Conservation (phyloP, 2,888 invertebrate genomes). For the Cephonodes hylas region DNA sequence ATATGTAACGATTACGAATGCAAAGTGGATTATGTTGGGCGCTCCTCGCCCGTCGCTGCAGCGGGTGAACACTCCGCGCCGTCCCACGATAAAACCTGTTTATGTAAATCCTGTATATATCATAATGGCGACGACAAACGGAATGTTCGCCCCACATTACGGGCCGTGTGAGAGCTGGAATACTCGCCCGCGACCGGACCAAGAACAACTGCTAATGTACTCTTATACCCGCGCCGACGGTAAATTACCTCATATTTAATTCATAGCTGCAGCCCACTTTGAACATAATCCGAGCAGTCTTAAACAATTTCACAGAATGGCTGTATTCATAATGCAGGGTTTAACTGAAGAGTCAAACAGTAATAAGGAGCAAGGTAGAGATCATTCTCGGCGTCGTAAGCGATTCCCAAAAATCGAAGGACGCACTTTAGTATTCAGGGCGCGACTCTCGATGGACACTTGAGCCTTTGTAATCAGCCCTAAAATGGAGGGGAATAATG, state of each 20-base stretch:
- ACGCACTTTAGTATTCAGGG: slow-evolving; percentile 9
- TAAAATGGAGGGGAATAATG: not conserved
- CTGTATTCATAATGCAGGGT: not conserved
- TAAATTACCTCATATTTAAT: too few relatives aligned
- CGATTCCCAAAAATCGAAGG: slow-evolving; percentile 10
- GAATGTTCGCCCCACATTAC: not conserved
- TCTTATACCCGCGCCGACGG: not conserved
- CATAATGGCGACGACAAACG: not conserved
- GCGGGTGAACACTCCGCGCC: not conserved
- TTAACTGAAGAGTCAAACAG: not conserved
- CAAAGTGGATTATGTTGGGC: not conserved
- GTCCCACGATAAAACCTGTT: not conserved
- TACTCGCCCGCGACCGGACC: not conserved
- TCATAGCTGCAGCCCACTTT: not conserved
- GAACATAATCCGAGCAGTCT: not conserved
- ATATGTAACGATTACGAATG: slow-evolving; percentile 3
- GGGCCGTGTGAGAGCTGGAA: not conserved
- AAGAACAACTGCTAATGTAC: not conserved
- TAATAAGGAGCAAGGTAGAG: slow-evolving; percentile 6
- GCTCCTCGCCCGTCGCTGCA: not conserved
- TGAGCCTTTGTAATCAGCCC: slow-evolving; percentile 9
- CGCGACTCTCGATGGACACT: slow-evolving; percentile 2
- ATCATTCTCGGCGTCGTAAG: slow-evolving; percentile 1
- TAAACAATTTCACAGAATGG: not conserved
- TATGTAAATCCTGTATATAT: not conserved